Percentiles rank a stretch among this genome's conserved stretches.
Conservation (phyloP, 1,140 invertebrate species). For the Copidosoma floridanum region DNA sequence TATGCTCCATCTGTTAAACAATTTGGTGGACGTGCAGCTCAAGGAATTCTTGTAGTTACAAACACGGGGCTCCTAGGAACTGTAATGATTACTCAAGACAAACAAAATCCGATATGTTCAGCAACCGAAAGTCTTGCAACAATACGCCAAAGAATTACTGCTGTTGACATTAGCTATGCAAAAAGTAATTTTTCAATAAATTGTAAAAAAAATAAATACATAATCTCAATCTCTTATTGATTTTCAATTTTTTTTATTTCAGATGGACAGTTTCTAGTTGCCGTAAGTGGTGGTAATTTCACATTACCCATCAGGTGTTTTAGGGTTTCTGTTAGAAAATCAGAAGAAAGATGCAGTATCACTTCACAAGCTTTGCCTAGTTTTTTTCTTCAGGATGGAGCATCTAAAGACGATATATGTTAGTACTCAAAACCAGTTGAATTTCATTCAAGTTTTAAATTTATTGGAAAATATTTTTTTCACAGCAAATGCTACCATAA, state of each 20-base stretch:
- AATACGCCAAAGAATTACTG: slow-evolving; percentile 70
- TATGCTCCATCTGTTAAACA: slow-evolving; percentile 79
- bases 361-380: slow-evolving; percentile 75
- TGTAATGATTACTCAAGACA: slow-evolving; percentile 61
- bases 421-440: slow-evolving; percentile 16
- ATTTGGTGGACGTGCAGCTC: slow-evolving; percentile 79
- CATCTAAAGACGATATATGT: slow-evolving; percentile 54
- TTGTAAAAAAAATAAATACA: not conserved
- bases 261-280: slow-evolving; percentile 80
- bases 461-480: slow-evolving; percentile 15
- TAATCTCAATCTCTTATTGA: slow-evolving; percentile 20
- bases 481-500: slow-evolving; percentile 55
- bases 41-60: slow-evolving; percentile 79
- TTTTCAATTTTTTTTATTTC: slow-evolving; percentile 32
- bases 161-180: slow-evolving; percentile 73
- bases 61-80: slow-evolving; percentile 80
- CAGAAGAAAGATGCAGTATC: slow-evolving; percentile 61
- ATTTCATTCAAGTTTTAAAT: not conserved
- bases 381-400: slow-evolving; percentile 72
- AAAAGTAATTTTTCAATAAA: slow-evolving; percentile 59
- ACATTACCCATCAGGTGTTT: slow-evolving; percentile 75
- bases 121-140: slow-evolving; percentile 71
- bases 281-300: slow-evolving; percentile 68
- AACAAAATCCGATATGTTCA: slow-evolving; percentile 50
- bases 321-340: slow-evolving; percentile 64